phyloP scores from a whole-genome alignment of 2,113 vertebrate species.

The Nycticryphes semicollaris region DNA sequence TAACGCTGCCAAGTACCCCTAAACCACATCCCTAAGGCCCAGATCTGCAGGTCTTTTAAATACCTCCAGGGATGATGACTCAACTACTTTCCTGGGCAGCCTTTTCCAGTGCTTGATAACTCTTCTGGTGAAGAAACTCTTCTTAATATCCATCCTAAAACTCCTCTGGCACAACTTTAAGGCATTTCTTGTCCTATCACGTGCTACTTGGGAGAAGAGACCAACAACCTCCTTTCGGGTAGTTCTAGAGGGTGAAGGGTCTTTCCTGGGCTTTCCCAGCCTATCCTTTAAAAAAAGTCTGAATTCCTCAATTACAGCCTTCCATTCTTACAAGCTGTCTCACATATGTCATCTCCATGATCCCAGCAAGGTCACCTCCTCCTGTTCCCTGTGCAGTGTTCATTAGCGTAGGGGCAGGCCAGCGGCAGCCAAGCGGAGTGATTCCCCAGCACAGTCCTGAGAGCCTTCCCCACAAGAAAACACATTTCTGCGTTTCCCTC shows the following conservation, averaged over 20 bases:
- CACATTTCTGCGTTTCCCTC: background rate
- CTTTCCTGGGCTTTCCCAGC: background rate
- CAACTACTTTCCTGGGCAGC: background rate
- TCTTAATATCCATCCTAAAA: background rate
- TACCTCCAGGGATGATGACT: background rate
- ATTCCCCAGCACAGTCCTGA: background rate
- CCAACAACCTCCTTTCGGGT: background rate
- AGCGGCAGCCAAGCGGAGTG: rapidly evolving
- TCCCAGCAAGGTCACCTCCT: background rate
- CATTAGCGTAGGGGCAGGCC: rapidly evolving
- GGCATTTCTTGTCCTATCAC: background rate
- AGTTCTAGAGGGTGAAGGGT: background rate
- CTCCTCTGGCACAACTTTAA: background rate
- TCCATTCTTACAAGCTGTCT: background rate
- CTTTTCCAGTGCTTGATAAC: background rate
- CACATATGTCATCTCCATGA: background rate
- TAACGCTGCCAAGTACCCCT: background rate
- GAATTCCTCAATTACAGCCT: background rate
- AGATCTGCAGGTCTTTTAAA: background rate
- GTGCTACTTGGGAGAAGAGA: background rate
- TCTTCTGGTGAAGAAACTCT: background rate
- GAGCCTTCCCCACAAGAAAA: background rate
- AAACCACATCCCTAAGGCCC: background rate
- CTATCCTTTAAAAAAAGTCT: background rate
- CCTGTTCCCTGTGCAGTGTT: rapidly evolving